Evolutionary conservation across 2,888 invertebrate genomes (phyloP), one percentile per base, ranked within the genome.

Genomic region (Thysanoteuthis rhombus): DNA sequence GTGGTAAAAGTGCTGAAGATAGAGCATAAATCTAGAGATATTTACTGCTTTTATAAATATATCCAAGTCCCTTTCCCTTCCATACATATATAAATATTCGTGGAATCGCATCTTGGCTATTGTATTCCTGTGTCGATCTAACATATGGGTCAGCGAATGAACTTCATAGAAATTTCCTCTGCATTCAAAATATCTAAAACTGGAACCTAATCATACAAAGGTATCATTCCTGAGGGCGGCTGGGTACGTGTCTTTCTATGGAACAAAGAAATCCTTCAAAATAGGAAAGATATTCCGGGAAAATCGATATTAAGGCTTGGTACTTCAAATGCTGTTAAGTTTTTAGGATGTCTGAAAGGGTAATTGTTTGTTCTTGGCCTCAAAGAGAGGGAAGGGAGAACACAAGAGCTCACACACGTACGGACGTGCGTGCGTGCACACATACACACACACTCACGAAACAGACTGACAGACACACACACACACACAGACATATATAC

Each of bases 111-210:
- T 75, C 75, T 16, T 19, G 10, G 75, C 75, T 12, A 75, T 75
- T 75, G 10, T 75, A 10, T 4, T 75, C 75, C n/a, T n/a, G 19
- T 36, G n/a, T 75, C 75, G 75, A 75, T n/a, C 75, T 75, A n/a
- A 36, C 75, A 36, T 36, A 75, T 75, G n/a, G 75, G 75, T 75
- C 75, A 75, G n/a, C 75, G n/a, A 75, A 75, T 75, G 75, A 16
- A 75, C 75, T 75, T 75, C n/a, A 75, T n/a, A n/a, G 75, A 75
- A 75, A 75, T 75, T 75, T 75, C 75, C 19, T 75, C 12, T n/a
- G n/a, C 75, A n/a, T 75, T 75, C n/a, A 75, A 75, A 75, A 75
- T n/a, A n/a, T 75, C 75, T 75, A 75, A 75, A 75, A 75, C 75
- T 10, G 75, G 75, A 75, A 75, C 16, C n/a, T 36, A 12, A 75